Base-by-base conservation (phyloP, 1,140 invertebrate genomes). In the Drosophila guanche region DNA sequence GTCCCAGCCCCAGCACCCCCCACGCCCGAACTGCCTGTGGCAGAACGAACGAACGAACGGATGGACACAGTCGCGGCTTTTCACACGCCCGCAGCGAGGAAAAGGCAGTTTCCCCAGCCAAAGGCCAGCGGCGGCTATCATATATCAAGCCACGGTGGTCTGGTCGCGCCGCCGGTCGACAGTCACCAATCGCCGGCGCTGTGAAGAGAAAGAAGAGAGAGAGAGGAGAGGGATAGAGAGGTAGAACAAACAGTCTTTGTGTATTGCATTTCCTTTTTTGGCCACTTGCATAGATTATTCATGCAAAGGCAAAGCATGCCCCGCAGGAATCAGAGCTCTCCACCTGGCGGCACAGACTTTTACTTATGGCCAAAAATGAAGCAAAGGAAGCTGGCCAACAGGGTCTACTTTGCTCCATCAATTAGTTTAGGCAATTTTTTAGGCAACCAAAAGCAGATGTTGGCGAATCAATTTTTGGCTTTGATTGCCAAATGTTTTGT, bases 41-140 rank as follows among this genome's bases (percentile, higher is more conserved):
- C 45, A 58, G 20, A 29, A 52, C 8, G 25, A 53, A 67, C 10
- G 33, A 10, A 10, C 3, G 33, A 37, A 37, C 8, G 33, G 3
- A 10, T 10, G 33, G 10, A 37, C 33, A 37, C 54, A 55, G 43
- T 43, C 43, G 37, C 16, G 43, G 55, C 50, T 70, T 77, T 57
- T 75, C 72, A 51, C 72, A 76, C 60, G 61, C 46, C 53, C 42
- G 65, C 58, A 46, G 52, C 33, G 65, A 42, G 12, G 25, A 23
- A 27, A 53, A 55, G 40, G 46, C 37, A 33, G 46, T 58, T 68
- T 51, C 40, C 10, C 10, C 40, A 45, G 40, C n/a, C 59, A 25
- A 54, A 25, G 23, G 27, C 47, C 63, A 47, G 51, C 42, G 14
- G 20, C 12, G 48, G 57, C 7, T 50, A 68, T 55, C 63, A 53